Evolutionary conservation across 1,140 invertebrate genomes (phyloP), one percentile per base, ranked within the genome.

Genomic region (Doryteuthis pealeii): DNA sequence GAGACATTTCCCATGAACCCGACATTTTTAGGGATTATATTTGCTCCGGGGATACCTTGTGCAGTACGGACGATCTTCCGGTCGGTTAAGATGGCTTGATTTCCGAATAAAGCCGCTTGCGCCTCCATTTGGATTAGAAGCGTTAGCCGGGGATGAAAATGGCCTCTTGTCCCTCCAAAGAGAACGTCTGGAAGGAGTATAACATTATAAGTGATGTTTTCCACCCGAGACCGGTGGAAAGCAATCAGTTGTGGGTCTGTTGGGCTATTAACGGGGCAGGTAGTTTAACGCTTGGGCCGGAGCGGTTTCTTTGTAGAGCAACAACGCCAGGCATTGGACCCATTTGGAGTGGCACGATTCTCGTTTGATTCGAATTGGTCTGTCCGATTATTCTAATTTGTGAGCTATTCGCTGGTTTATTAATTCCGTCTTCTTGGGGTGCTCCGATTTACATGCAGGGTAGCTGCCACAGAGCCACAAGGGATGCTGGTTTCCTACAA

Each of bases 101-200:
- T 80, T 33, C 73, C 77, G 14, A 91, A 30, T 74, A 66, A 80
- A 88, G 89, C 82, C 87, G 90, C n/a, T 73, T 82, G 71, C n/a
- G 74, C 81, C 70, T 15, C 66, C 70, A 43, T 66, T 71, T 35
- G 76, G 75, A 30, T 65, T 68, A n/a, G 70, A 73, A 72, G 49
- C 72, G 26, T 66, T 76, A 15, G 83, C n/a, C 79, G 12, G 94
- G 95, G 82, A 96, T 94, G 85, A 96, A 94, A 31, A 97, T 90
- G 0, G 95, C 94, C 84, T 97, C 96, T 83, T 96, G 95, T 0
- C 95, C 95, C 87, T 96, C 95, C 8, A 97, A 93, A 30, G 94
- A 96, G 12, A 97, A 93, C 0, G 94, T 94, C 87, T 96, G 95
- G 91, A 95, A 92, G 45, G 92, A 82, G 83, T 14, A 90, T 84